Evolutionary conservation across 2,888 invertebrate genomes (phyloP).

Genomic region (Neelides folsomi): DNA sequence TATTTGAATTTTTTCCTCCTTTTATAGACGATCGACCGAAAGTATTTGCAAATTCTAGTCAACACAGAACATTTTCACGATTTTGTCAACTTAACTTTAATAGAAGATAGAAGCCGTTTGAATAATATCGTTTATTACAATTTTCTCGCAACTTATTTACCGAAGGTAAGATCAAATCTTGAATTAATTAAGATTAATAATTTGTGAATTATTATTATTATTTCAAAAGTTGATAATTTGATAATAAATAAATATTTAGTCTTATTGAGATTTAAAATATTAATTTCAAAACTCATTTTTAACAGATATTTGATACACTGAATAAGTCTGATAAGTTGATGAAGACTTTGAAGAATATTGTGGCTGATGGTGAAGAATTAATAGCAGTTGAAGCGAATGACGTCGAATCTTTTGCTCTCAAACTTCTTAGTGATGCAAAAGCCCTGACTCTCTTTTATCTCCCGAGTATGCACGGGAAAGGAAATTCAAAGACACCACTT

Average conservation of each 20-base stretch:
- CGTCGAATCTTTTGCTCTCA: constrained; percentile 19
- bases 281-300: too few species aligned
- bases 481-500: constrained; percentile 21
- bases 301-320: constrained; percentile 28
- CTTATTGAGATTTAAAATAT: too few species aligned
- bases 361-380: constrained; percentile 18
- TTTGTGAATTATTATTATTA: too few species aligned
- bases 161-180: constrained; percentile 53
- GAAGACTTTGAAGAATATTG: constrained; percentile 18
- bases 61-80: constrained; percentile 73
- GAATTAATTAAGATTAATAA: too few species aligned
- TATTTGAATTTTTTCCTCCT: background rate
- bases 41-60: constrained; percentile 65
- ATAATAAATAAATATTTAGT: too few species aligned
- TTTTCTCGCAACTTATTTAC: constrained; percentile 77
- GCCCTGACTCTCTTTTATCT: constrained; percentile 46
- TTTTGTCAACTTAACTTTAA: constrained; percentile 74
- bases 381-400: constrained; percentile 20
- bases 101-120: constrained; percentile 74
- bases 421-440: constrained; percentile 42
- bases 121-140: constrained; percentile 72
- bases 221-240: too few species aligned
- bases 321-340: constrained; percentile 19
- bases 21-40: constrained; percentile 57
- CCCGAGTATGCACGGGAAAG: constrained; percentile 28